These are phyloP conservation scores for Onychorhynchus coronatus DNA, from an alignment of 2,113 vertebrate species.

Conservation along the genomic window DNA sequence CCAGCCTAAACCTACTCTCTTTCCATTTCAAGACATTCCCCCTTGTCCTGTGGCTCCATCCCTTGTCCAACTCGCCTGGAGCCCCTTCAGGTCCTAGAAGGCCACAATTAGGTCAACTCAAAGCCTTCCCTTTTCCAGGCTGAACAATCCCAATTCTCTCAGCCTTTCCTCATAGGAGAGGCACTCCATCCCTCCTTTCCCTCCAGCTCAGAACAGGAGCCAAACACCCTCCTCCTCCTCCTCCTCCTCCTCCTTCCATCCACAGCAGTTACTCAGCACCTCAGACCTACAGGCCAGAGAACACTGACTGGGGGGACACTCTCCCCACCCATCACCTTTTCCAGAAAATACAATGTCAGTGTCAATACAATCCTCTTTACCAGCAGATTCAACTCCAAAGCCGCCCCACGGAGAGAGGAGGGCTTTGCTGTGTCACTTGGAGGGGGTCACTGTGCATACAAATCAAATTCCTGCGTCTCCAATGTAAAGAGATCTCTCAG, in stretches of 20 bases:
- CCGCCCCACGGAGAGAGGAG: background rate
- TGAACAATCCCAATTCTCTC: background rate
- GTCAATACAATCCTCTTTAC: background rate
- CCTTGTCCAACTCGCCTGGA: background rate
- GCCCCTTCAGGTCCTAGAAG: background rate
- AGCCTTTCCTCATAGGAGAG: background rate
- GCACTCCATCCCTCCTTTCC: background rate
- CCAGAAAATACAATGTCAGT: background rate
- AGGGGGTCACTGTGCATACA: background rate
- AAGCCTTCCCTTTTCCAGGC: background rate
- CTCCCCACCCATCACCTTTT: background rate
- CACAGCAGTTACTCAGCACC: background rate
- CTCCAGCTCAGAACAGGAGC: background rate
- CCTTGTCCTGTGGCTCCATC: background rate
- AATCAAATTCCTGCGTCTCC: background rate
- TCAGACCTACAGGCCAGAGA: background rate
- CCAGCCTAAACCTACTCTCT: background rate
- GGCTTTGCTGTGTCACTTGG: fast-evolving
- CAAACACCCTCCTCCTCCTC: background rate
- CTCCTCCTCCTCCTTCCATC: background rate
- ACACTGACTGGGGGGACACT: background rate
- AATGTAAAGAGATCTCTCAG: background rate
- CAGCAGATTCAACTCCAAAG: background rate
- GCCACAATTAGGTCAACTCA: background rate
- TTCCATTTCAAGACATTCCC: background rate